Evolutionary conservation across 2,797 vertebrate genomes (phyloP).

Genomic region (Trematomus bernacchii): DNA sequence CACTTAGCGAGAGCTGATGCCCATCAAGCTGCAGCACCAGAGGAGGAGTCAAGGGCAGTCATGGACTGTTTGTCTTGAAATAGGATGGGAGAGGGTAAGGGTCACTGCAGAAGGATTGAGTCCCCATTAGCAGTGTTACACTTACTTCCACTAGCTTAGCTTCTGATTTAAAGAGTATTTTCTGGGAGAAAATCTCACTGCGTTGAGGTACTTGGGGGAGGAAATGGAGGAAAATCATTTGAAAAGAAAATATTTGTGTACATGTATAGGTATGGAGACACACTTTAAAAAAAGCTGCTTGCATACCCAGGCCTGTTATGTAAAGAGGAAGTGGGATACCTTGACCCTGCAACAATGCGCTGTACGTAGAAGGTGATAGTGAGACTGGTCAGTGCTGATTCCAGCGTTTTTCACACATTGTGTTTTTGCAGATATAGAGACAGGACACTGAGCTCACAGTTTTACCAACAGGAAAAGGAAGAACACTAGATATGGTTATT

Average conservation of each 20-base stretch:
- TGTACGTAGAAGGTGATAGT: background rate
- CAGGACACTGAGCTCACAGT: conserved; percentile 4
- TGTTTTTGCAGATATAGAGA: conserved; percentile 1
- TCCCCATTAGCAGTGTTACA: conserved; percentile 79
- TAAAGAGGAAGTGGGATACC: conserved; percentile 7
- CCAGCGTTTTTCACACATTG: background rate
- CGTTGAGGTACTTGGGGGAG: background rate
- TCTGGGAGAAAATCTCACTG: conserved; percentile 22
- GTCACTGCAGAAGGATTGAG: conserved; percentile 74
- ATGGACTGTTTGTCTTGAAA: conserved; percentile 73
- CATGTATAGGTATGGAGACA: background rate
- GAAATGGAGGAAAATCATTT: background rate
- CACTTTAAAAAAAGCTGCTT: background rate
- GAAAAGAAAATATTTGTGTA: background rate
- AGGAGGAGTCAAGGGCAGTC: conserved; percentile 80
- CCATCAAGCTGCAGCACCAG: conserved; percentile 59
- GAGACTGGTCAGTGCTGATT: background rate
- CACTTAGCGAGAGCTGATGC: conserved; percentile 64
- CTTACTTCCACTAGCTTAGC: conserved; percentile 76
- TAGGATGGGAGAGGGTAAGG: conserved; percentile 68
- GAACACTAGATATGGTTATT: background rate
- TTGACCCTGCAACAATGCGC: conserved; percentile 5
- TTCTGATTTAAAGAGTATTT: conserved; percentile 63
- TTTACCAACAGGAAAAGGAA: conserved; percentile 3
- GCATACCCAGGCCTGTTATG: background rate